These are phyloP conservation scores for Struthidea cinerea DNA, from an alignment of 2,113 vertebrate species.

Conservation along the genomic window DNA sequence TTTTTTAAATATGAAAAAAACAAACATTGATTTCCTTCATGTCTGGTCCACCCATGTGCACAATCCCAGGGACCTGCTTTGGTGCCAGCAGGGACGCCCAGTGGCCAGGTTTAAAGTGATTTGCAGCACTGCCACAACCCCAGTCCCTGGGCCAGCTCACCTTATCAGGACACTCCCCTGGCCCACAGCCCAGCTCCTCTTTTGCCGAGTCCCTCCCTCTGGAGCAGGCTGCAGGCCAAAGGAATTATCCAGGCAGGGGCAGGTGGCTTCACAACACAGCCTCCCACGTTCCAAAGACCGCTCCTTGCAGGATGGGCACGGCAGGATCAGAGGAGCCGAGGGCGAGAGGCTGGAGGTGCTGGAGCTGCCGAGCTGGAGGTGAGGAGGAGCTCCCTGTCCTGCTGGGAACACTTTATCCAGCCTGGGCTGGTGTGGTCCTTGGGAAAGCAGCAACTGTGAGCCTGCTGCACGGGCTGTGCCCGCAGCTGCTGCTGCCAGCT, in stretches of 20 bases:
- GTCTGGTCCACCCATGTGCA: background rate
- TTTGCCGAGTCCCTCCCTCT: background rate
- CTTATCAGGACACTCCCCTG: background rate
- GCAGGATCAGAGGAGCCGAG: background rate
- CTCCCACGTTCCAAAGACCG: fast-evolving
- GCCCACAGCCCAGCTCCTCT: background rate
- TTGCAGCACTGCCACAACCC: background rate
- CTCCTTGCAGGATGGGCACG: background rate
- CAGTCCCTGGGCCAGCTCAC: background rate
- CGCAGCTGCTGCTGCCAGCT: background rate
- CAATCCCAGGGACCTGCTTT: background rate
- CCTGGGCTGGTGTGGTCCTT: background rate
- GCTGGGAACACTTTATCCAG: background rate
- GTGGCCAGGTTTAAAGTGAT: background rate
- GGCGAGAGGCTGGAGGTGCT: too few species aligned
- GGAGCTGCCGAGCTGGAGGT: background rate
- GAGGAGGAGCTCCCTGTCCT: background rate
- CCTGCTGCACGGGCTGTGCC: fast-evolving
- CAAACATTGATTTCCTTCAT: fast-evolving
- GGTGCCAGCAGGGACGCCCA: background rate
- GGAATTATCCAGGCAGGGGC: background rate
- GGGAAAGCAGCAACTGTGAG: background rate
- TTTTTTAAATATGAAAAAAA: background rate
- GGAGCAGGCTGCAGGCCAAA: background rate
- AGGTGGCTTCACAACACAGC: fast-evolving